Percentiles rank a stretch among this genome's conserved stretches.
These are phyloP conservation scores for Nyctalus aviator DNA, from an alignment of 2,797 vertebrate species.

Conservation along the genomic window DNA sequence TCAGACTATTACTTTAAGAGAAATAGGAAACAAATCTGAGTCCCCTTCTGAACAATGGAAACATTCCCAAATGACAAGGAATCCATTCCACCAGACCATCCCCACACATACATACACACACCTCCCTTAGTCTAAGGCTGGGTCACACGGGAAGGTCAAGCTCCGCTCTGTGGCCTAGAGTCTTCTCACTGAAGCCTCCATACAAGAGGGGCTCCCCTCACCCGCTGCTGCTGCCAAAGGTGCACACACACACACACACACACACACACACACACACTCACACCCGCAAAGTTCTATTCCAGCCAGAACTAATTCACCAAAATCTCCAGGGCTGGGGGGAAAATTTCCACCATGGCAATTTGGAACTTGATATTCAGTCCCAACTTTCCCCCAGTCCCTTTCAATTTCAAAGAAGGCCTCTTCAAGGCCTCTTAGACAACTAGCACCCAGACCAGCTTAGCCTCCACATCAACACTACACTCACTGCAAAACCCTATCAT, in stretches of 20 bases:
- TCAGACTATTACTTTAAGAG: constrained; percentile 41
- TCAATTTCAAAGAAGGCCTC: constrained; percentile 50
- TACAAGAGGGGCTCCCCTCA: constrained; percentile 46
- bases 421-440: constrained; percentile 44
- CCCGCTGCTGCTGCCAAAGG: constrained; percentile 35
- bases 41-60: constrained; percentile 41
- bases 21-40: background rate
- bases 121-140: background rate
- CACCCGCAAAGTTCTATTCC: background rate
- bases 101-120: background rate
- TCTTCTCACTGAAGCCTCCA: constrained; percentile 27
- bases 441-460: constrained; percentile 39
- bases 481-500: constrained; percentile 12
- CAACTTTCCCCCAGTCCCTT: constrained; percentile 66
- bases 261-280: too few relatives aligned
- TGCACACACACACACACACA: too few relatives aligned
- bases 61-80: constrained; percentile 58
- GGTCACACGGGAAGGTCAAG: constrained; percentile 38
- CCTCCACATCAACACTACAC: constrained; percentile 26
- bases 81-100: background rate
- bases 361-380: constrained; percentile 75
- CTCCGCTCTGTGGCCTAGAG: constrained; percentile 5
- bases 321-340: constrained; percentile 50
- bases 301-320: constrained; percentile 76
- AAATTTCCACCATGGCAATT: constrained; percentile 47